Evolutionary conservation across 2,797 vertebrate species (phyloP).

Genomic region (Acanthopagrus latus): DNA sequence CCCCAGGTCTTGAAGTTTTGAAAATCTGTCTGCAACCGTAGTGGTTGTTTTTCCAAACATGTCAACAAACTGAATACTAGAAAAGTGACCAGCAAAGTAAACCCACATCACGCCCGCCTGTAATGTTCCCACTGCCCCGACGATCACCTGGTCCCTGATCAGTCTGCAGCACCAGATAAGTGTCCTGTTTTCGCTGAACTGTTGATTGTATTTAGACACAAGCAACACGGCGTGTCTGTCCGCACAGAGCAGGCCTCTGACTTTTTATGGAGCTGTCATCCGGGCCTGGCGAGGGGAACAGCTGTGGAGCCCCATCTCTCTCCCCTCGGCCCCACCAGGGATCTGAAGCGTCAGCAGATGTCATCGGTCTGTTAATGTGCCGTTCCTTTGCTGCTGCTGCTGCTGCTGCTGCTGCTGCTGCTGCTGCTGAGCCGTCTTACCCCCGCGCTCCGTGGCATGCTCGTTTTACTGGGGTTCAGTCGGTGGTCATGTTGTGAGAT

Average conservation of each 20-base stretch:
- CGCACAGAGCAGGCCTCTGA: slow-evolving; percentile 70
- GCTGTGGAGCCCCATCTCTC: slow-evolving; percentile 80
- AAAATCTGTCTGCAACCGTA: not conserved
- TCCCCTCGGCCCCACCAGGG: slow-evolving; percentile 68
- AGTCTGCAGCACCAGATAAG: slow-evolving; percentile 15
- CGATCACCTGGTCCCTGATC: slow-evolving; percentile 31
- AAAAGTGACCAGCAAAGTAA: not conserved
- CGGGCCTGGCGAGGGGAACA: slow-evolving; percentile 76
- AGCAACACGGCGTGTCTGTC: slow-evolving; percentile 74
- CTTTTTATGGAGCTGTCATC: slow-evolving; percentile 85
- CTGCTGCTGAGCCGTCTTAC: slow-evolving; percentile 60
- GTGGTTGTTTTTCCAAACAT: not conserved
- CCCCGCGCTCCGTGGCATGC: slow-evolving; percentile 57
- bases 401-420: slow-evolving; percentile 44
- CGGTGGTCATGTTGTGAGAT: slow-evolving; percentile 77
- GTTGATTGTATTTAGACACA: slow-evolving; percentile 57
- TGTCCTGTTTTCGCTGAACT: slow-evolving; percentile 51
- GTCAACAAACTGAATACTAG: not conserved
- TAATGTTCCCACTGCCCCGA: slow-evolving; percentile 2
- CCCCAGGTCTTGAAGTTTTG: slow-evolving; percentile 1
- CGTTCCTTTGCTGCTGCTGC: slow-evolving; percentile 69
- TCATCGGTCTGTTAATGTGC: slow-evolving; percentile 81
- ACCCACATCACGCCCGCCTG: not conserved
- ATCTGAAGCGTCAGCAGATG: slow-evolving; percentile 78
- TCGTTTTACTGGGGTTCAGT: slow-evolving; percentile 78